Base-by-base conservation (phyloP, 2,113 vertebrate genomes). In the Erythrocercus mccallii region DNA sequence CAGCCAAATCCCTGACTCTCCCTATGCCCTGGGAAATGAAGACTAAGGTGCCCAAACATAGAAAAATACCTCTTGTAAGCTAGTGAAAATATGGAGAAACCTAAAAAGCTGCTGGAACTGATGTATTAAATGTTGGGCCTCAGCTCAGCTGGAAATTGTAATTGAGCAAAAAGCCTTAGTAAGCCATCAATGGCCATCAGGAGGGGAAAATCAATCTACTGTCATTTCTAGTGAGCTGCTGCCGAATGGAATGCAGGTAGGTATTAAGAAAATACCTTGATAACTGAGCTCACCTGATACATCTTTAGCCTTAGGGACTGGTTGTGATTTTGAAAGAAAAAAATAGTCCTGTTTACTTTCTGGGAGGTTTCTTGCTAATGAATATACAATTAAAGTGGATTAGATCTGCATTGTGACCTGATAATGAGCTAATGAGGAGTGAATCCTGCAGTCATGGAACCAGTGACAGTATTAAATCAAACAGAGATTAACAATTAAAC, bases 401-500 rank as follows among this genome's bases (percentile, higher is more conserved):
- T 8, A 83, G 48, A 72, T 61, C n/a, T 83, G 31, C 64, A 84
- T 22, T 22, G 5, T 88, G 15, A 28, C 25, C 31, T 20, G 27
- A 42, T 80, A 86, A 77, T 65, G 71, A 89, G 70, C 25, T 88
- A 90, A 94, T 64, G 73, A 86, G 35, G 56, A 91, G 51, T 57
- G 45, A 78, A 89, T 66, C 51, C n/a, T 88, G 47, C 51, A 88
- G n/a, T 44, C 83, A 66, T 37, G 27, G 93, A 88, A 81, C 51
- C 44, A 50, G 17, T 70, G 76, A 56, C 69, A 76, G 56, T 81
- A 73, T 78, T 58, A 84, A 94, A 94, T 78, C 83, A 81, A 86
- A 87, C 31, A 61, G 68, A 48, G 47, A 91, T 91, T 91, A 91
- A 81, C 77, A 93, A 92, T 54, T 88, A 93, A 88, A 89, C 84